Evolutionary conservation across 2,797 vertebrate species (phyloP).

Genomic region (Clarias pachynema): DNA sequence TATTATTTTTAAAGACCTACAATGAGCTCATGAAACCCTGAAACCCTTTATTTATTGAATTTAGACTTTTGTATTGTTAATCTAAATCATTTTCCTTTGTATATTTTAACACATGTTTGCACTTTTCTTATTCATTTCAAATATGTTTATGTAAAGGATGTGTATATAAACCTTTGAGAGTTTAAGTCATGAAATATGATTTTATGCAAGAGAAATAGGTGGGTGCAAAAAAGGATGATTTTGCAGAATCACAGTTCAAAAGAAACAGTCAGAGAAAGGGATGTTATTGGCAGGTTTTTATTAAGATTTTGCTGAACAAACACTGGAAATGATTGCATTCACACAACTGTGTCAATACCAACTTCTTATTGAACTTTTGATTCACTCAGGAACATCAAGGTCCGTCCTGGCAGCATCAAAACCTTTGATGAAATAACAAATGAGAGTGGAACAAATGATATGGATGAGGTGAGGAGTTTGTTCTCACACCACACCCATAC

Average conservation of each 20-base stretch:
- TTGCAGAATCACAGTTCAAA: background rate
- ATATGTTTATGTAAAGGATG: background rate
- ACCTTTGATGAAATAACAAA: conserved; percentile 88
- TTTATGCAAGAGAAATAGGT: conserved; percentile 1
- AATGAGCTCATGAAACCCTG: conserved; percentile 51
- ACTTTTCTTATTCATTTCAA: background rate
- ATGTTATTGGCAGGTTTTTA: background rate
- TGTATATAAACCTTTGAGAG: background rate
- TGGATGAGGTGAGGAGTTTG: conserved; percentile 76
- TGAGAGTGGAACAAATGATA: conserved; percentile 76
- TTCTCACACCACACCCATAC: conserved; percentile 13
- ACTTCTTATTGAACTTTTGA: conserved; percentile 57
- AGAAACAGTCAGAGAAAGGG: background rate
- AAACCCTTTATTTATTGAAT: conserved; percentile 56
- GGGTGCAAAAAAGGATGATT: background rate
- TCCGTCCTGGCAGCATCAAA: conserved; percentile 86
- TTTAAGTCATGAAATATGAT: background rate
- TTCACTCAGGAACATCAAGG: conserved; percentile 78
- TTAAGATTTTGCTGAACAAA: conserved; percentile 35
- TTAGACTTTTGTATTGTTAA: conserved; percentile 15
- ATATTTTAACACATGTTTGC: background rate
- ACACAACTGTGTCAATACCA: conserved; percentile 31
- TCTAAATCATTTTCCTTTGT: background rate
- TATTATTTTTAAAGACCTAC: conserved; percentile 63
- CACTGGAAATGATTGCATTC: conserved; percentile 43